Percentiles rank a stretch among this genome's conserved stretches.
Conservation (phyloP, 2,113 vertebrate species). For the Saguinus midas region DNA sequence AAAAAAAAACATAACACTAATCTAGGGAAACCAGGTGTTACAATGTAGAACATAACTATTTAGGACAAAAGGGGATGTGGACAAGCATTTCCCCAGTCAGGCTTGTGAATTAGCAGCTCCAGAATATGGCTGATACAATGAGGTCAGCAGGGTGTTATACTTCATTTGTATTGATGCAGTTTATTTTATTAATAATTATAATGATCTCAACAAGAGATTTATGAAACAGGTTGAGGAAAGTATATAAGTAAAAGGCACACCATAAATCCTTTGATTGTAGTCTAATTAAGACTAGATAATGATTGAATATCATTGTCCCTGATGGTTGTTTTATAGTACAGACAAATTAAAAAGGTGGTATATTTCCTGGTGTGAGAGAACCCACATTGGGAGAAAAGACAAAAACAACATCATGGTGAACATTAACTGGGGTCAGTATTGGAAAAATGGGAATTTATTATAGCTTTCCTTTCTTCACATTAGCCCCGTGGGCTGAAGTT, state of each 20-base stretch:
- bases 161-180: background rate
- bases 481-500: background rate
- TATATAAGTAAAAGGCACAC: background rate
- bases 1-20: background rate
- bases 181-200: background rate
- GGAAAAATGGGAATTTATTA: background rate
- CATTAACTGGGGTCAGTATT: background rate
- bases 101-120: background rate
- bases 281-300: background rate
- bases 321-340: background rate
- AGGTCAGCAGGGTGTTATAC: background rate
- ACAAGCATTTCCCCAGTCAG: background rate
- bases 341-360: background rate
- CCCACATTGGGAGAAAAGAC: background rate
- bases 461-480: background rate
- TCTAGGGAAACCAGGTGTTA: background rate
- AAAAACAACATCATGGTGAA: background rate
- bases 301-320: background rate
- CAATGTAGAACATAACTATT: background rate
- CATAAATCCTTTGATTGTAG: background rate
- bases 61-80: background rate
- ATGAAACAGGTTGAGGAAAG: background rate
- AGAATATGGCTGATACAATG: background rate
- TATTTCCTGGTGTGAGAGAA: background rate
- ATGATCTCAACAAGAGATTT: background rate